Evolutionary conservation across 1,140 invertebrate species (phyloP), one percentile per base, ranked within the genome.

Genomic region (Solen grandis): DNA sequence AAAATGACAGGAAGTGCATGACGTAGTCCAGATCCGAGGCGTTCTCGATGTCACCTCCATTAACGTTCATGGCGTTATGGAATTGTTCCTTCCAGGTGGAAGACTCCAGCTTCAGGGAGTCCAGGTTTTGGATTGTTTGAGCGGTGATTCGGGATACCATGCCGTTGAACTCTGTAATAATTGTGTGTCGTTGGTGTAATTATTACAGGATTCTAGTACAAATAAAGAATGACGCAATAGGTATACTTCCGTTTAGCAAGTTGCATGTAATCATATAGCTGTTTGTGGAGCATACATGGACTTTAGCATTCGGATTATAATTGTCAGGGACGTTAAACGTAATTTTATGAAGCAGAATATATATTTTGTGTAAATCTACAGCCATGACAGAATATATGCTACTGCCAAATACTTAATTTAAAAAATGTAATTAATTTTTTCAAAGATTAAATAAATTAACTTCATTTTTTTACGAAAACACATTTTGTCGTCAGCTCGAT

Each of bases 11-110:
- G 74, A 93, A 91, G 84, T 93, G 93, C 80, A 93, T 85, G 36
- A 93, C 54, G 77, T 95, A 95, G 85, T 95, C 94, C 3, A 92
- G 46, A 0, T 74, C 83, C 19, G 93, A 94, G 0, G 95, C 94
- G 65, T 93, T 93, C 69, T 94, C 93, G 0, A 95, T 82, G 84
- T 95, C 94, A 10, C 95, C 95, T 10, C 94, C 95, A 86, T 95
- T 95, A 4, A 95, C 94, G 77, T 93, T 94, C 91, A 95, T 93
- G 0, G 95, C 94, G 59, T 94, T 92, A 65, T 93, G 91, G 66
- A 95, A 93, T 86, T 95, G 95, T 79, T 93, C 91, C 8, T 87
- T 88, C 93, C 94, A 95, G 0, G 94, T 94, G 60, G 93, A 92
- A 8, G 93, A 93, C 65, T 95, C 94, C 19, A 95, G 91, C 84